phyloP scores from a whole-genome alignment of 2,113 vertebrate species.

The Rhagologus leucostigma region DNA sequence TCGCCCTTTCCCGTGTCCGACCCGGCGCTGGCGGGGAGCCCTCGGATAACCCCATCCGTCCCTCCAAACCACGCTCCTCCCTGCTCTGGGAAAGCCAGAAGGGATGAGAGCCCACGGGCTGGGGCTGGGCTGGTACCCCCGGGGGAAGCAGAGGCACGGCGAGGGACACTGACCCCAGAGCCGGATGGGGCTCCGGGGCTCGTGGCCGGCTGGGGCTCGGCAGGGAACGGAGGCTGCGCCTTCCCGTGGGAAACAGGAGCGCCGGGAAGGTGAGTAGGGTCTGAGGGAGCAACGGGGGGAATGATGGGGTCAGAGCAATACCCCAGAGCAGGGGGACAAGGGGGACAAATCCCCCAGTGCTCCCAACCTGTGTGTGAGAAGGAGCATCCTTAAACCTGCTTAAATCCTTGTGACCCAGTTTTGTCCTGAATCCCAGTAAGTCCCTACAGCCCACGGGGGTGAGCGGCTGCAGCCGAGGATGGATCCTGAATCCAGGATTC shows the following conservation, averaged over 20 bases:
- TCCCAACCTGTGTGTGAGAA: neutral
- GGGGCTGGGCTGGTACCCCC: accelerated
- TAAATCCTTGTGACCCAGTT: neutral
- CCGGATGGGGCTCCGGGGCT: neutral
- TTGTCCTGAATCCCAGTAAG: neutral
- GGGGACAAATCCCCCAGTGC: neutral
- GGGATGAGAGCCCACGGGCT: accelerated
- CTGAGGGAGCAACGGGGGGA: accelerated
- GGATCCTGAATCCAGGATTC: neutral
- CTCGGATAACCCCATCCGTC: accelerated
- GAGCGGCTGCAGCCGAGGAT: neutral
- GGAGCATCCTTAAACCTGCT: neutral
- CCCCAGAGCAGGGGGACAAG: neutral
- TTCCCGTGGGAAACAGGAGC: accelerated
- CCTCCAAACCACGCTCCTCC: neutral
- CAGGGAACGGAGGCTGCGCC: neutral
- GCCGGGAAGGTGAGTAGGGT: neutral
- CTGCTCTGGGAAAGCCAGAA: neutral
- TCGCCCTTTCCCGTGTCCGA: accelerated
- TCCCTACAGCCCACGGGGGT: accelerated
- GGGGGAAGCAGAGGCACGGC: accelerated
- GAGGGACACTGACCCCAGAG: accelerated
- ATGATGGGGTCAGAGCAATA: accelerated
- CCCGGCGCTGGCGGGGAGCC: neutral
- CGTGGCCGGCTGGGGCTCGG: accelerated